phyloP scores from a whole-genome alignment of 2,888 invertebrate genomes.

The Sympetrum striolatum region DNA sequence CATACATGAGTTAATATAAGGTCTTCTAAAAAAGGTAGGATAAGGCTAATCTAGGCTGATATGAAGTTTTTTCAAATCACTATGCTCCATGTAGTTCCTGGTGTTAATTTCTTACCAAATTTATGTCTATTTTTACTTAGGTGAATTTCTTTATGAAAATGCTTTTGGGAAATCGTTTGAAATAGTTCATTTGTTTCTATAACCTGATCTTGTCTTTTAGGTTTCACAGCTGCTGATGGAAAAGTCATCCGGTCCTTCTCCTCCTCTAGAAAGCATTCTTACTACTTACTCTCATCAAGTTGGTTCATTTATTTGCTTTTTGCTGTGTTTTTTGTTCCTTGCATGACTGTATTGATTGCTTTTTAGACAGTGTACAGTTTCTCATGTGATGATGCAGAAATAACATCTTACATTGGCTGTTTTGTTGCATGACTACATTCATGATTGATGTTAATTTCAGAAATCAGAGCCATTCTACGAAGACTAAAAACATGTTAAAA shows the following conservation, averaged over 20 bases:
- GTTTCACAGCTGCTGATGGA: constrained; percentile 45
- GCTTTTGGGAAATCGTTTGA: background rate
- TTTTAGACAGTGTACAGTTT: background rate
- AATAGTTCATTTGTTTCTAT: background rate
- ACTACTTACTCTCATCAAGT: constrained; percentile 44
- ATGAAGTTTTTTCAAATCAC: no score
- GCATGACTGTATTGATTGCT: background rate
- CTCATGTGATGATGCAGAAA: background rate
- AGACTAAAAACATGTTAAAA: no score
- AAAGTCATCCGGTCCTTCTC: constrained; percentile 41
- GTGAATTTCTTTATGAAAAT: background rate
- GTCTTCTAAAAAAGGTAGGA: no score
- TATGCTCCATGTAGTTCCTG: no score
- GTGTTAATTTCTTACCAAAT: background rate
- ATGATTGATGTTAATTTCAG: no score
- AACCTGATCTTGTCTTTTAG: constrained; percentile 24
- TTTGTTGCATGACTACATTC: background rate
- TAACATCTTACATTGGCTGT: background rate
- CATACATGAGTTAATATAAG: no score
- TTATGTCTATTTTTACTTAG: background rate
- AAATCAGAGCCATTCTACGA: no score
- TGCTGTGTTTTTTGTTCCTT: background rate
- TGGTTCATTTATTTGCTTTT: constrained; percentile 45
- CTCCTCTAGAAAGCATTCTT: constrained; percentile 42
- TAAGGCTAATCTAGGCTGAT: no score